Evolutionary conservation across 2,113 vertebrate species (phyloP).

Genomic region (Thalassoma bifasciatum): DNA sequence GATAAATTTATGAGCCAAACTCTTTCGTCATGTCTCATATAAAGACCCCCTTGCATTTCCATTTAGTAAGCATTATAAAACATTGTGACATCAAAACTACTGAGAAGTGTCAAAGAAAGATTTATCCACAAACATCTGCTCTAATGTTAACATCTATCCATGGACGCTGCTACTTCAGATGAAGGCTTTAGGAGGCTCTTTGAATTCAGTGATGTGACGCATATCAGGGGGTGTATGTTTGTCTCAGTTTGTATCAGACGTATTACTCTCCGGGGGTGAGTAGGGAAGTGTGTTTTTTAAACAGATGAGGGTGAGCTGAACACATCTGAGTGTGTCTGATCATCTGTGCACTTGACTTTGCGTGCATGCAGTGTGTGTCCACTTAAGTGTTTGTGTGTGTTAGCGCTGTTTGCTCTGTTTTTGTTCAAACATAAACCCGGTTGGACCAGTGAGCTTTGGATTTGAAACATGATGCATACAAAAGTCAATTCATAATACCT

Average conservation of each 20-base stretch:
- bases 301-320: constrained; percentile 8
- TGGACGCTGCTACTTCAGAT: constrained; percentile 25
- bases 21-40: constrained; percentile 18
- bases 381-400: constrained; percentile 39
- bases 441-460: constrained; percentile 63
- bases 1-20: constrained; percentile 18
- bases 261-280: not conserved
- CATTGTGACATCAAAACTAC: constrained; percentile 18
- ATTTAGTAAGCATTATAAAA: constrained; percentile 35
- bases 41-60: constrained; percentile 4
- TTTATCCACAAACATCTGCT: constrained; percentile 25
- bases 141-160: constrained; percentile 30
- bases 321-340: constrained; percentile 8
- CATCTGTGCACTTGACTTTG: constrained; percentile 15
- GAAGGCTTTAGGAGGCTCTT: not conserved
- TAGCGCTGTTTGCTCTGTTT: constrained; percentile 64
- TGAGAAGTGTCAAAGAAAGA: constrained; percentile 8
- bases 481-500: constrained; percentile 62
- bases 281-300: not conserved
- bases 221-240: not conserved
- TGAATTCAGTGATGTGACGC: constrained; percentile 13
- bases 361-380: constrained; percentile 21
- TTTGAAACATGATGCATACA: constrained; percentile 52
- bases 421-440: constrained; percentile 76
- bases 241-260: not conserved